Evolutionary conservation across 2,113 vertebrate species (phyloP).

Genomic region (Baryphthengus martii): DNA sequence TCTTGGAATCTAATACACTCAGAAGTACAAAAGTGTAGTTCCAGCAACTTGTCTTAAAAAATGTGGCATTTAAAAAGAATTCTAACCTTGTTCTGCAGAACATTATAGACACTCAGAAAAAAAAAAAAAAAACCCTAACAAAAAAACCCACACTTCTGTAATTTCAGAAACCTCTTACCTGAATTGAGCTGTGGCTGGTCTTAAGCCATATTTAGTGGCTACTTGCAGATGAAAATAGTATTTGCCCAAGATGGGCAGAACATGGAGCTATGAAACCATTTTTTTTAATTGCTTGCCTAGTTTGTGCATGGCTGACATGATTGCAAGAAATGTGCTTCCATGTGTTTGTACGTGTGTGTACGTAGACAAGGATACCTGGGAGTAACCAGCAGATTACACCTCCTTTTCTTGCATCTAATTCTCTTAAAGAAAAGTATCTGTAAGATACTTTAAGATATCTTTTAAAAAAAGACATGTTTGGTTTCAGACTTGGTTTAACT

Average conservation of each 20-base stretch:
- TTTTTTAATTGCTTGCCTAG: background rate
- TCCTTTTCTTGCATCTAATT: background rate
- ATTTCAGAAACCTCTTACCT: background rate
- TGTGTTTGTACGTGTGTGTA: background rate
- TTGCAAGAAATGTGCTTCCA: background rate
- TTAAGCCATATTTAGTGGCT: background rate
- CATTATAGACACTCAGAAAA: background rate
- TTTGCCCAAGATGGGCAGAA: background rate
- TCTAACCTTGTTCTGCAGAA: background rate
- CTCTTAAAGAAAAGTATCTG: background rate
- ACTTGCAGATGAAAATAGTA: background rate
- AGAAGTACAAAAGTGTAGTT: background rate
- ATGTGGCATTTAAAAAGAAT: background rate
- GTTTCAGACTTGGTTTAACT: background rate
- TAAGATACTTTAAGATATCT: no score
- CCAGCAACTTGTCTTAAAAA: background rate
- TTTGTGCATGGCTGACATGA: background rate
- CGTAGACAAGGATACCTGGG: background rate
- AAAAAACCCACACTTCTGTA: background rate
- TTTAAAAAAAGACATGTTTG: background rate
- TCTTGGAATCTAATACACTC: background rate
- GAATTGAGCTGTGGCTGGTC: background rate
- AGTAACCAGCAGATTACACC: background rate
- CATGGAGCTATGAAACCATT: background rate
- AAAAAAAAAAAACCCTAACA: background rate